Evolutionary conservation across 1,140 invertebrate genomes (phyloP), one percentile per base, ranked within the genome.

Genomic region (Drosophila parvula): DNA sequence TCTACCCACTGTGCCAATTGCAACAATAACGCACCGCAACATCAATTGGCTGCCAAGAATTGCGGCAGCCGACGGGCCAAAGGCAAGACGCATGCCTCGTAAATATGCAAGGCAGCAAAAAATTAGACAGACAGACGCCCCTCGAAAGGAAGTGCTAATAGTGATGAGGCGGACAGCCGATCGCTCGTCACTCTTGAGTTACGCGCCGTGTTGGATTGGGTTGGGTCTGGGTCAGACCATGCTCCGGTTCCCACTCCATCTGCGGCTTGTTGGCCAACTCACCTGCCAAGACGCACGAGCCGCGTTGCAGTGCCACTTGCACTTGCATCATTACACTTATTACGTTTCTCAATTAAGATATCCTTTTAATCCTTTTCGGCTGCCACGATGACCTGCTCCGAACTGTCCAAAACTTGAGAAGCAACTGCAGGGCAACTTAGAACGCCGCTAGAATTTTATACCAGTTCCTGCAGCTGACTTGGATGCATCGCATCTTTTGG

Each of bases 21-120:
- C 61, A 64, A 53, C 51, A 68, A 47, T 60, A 79, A 83, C 80
- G 71, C 80, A 82, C 80, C 45, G 63, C 73, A 73, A 78, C 81
- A 78, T 79, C 63, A 88, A 86, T 82, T 68, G 74, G 74, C 80
- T 88, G 68, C 60, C 62, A 85, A 86, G 64, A 75, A 75, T 76
- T 68, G 74, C 74, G 27, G 59, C 63, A 64, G 79, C 45, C 43
- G 41, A 43, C 59, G 63, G 74, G 74, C 61, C 62, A 68, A 75
- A 78, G 55, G 71, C 60, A 89, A 79, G 70, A 89, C 84, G 78
- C 80, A 89, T 89, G 83, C 77, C 68, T 84, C 84, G 78, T 89
- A 89, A 89, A 89, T 83, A 84, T 84, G 84, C 84, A 81, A 89
- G 84, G 84, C 69, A 89, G 74, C 84, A 89, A 89, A 89, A 89